Evolutionary conservation across 2,888 invertebrate species (phyloP), one percentile per base, ranked within the genome.

Genomic region (Drosophila conformis): DNA sequence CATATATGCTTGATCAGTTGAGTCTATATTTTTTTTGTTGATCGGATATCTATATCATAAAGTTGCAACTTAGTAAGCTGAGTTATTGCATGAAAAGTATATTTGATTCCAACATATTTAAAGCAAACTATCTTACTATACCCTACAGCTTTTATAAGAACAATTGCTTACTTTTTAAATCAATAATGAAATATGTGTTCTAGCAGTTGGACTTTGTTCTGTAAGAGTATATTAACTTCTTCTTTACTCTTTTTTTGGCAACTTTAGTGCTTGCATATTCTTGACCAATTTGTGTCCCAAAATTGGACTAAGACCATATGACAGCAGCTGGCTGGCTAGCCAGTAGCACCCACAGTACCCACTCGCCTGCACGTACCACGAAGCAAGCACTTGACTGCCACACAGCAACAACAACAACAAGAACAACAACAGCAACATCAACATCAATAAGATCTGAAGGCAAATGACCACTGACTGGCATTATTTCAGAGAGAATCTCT

Each of bases 271-370:
- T 61, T 58, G 62, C 75, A 78, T 75, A 76, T 79, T 78, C 76
- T 63, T 79, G 61, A 67, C 63, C 80, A 78, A 78, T 79, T 78
- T 72, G 54, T 72, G 76, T 72, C 64, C 78, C 72, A 63, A 72
- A 79, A 78, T 68, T 66, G 76, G 69, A 62, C 52, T 67, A 69
- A 79, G 64, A 69, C 69, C 73, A 79, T 78, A 78, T 66, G 78
- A 76, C 69, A 78, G 72, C 54, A 65, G 33, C 54, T 31, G 56
- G 42, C n/a, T n/a, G 49, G 42, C 11, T 42, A n/a, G 15, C 48
- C 18, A 60, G 57, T 63, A 49, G 67, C 65, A 65, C 49, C 65
- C 65, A 68, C 68, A 57, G 68, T 67, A 40, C 7, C 5, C 56
- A 65, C 56, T 65, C 58, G 73, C 69, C 25, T 67, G 76, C 75